These are phyloP conservation scores for Xyrichtys novacula DNA, from an alignment of 2,797 vertebrate species.

Conservation along the genomic window DNA sequence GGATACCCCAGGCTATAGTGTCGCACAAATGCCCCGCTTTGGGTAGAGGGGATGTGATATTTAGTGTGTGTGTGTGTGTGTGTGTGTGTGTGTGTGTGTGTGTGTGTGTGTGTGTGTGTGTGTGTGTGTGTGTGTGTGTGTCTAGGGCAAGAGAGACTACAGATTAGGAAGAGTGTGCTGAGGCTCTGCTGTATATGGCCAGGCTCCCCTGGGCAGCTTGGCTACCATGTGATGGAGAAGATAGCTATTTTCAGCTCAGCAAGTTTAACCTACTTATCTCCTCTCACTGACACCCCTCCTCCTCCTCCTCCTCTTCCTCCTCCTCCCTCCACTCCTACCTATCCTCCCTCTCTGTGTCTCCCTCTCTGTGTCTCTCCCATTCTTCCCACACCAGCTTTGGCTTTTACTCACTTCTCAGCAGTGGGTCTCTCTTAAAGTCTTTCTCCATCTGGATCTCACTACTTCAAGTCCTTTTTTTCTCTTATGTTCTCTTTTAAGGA, in stretches of 20 bases:
- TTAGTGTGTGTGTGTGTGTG: no score
- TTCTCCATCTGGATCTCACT: background rate
- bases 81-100: no score
- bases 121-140: no score
- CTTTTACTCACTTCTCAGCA: slow-evolving; percentile 19
- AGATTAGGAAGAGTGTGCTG: slow-evolving; percentile 71
- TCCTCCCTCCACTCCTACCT: slow-evolving; percentile 57
- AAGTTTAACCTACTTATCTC: slow-evolving; percentile 87
- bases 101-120: no score
- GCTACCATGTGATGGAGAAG: slow-evolving; percentile 80
- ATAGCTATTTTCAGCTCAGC: slow-evolving; percentile 84
- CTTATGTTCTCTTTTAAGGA: background rate
- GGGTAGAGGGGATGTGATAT: slow-evolving; percentile 40
- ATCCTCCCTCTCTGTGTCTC: slow-evolving; percentile 16
- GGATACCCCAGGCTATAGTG: slow-evolving; percentile 23
- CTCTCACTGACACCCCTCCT: slow-evolving; percentile 57
- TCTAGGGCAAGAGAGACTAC: background rate
- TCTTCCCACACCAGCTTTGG: slow-evolving; percentile 24
- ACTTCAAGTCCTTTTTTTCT: background rate
- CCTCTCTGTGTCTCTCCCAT: slow-evolving; percentile 13
- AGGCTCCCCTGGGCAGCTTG: slow-evolving; percentile 76
- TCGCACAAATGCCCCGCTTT: slow-evolving; percentile 45
- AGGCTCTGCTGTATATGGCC: slow-evolving; percentile 67
- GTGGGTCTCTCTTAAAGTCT: background rate
- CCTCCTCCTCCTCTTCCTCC: slow-evolving; percentile 50